Base-by-base conservation (phyloP, 1,140 invertebrate genomes). In the Drosophila lacertosa region DNA sequence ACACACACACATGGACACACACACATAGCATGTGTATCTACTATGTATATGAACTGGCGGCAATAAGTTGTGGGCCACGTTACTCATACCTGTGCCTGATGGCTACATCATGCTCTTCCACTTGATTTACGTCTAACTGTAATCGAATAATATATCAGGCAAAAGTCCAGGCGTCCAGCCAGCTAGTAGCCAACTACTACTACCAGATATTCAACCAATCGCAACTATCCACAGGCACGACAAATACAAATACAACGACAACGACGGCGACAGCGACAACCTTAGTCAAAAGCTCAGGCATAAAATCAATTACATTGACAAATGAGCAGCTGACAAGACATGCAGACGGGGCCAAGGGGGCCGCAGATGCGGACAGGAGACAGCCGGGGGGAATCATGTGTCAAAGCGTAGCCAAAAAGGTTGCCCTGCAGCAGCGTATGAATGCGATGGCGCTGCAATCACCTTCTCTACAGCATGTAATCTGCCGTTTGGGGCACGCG, bases 291-390 rank as follows among this genome's bases (percentile, higher is more conserved):
- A 86, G 82, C 78, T 66, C 74, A 72, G 74, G 77, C 82, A 88
- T 82, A 88, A 88, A 88, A 88, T 88, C 82, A 88, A 88, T 88
- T 88, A 88, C 82, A 88, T 82, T 88, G 82, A 88, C 82, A 88
- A 88, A 88, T 88, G 82, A 88, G 82, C 82, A 88, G 82, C 74
- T 82, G 82, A 88, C 82, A 88, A 82, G 82, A 66, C 53, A 54
- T 54, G 71, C 63, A 44, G 77, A 29, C 26, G 32, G 51, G 54
- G 29, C 50, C 4, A n/a, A n/a, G 16, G 39, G 47, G 18, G 39
- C 16, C 15, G 40, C n/a, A 2, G 16, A 15, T 20, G 33, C 3
- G 11, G 40, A 65, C 33, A 47, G 39, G 18, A 32, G 51, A 16
- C 29, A 22, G 44, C 39, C 35, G 7, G 47, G 51, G 18, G 53